Conservation (phyloP, 2,888 invertebrate species). For the Byasa hedistus region DNA sequence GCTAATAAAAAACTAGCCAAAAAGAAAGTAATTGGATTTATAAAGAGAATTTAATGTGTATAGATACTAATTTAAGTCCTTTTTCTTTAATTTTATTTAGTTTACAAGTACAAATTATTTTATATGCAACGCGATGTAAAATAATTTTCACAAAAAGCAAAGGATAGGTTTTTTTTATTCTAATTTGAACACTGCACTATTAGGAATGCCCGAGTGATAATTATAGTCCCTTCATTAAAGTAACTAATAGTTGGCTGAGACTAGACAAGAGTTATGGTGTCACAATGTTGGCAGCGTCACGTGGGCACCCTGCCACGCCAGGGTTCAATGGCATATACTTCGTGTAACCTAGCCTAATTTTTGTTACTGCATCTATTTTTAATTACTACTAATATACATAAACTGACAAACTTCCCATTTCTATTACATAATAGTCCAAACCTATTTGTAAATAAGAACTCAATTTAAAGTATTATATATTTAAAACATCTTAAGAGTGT, state of each 20-base stretch:
- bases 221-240: conserved; percentile 33
- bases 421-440: background rate
- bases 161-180: too few relatives aligned
- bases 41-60: too few relatives aligned
- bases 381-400: conserved; percentile 18
- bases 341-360: conserved; percentile 36
- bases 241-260: conserved; percentile 47
- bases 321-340: conserved; percentile 47
- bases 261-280: conserved; percentile 44
- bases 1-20: too few relatives aligned
- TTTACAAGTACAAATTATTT: too few relatives aligned
- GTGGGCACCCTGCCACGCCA: conserved; percentile 55
- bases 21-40: too few relatives aligned
- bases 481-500: background rate
- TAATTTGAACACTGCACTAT: background rate
- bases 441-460: background rate
- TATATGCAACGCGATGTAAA: too few relatives aligned
- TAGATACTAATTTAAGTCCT: too few relatives aligned
- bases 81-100: too few relatives aligned
- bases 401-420: background rate
- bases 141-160: too few relatives aligned
- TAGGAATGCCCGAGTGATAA: conserved; percentile 16
- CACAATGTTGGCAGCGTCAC: conserved; percentile 40
- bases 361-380: conserved; percentile 17
- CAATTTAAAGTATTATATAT: background rate